Percentiles rank a stretch among this genome's conserved stretches.
phyloP scores from a whole-genome alignment of 2,797 vertebrate genomes.

The Synanceia verrucosa region DNA sequence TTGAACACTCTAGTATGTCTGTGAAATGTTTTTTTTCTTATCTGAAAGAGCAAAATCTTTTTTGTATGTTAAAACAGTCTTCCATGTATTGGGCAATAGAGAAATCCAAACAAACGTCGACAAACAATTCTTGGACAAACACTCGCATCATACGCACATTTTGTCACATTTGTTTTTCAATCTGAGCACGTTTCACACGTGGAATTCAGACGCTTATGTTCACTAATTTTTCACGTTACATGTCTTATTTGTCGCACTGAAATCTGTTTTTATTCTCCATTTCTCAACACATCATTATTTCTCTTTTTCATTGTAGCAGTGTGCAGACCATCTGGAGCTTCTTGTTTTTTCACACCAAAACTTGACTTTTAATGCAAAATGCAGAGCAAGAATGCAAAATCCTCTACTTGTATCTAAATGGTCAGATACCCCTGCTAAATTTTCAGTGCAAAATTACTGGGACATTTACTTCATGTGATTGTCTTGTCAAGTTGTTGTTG shows the following conservation, averaged over 20 bases:
- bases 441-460: neutral
- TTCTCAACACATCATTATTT: neutral
- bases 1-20: slow-evolving; percentile 86
- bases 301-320: slow-evolving; percentile 4
- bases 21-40: slow-evolving; percentile 80
- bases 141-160: slow-evolving; percentile 51
- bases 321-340: slow-evolving; percentile 53
- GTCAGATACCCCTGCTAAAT: neutral
- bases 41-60: slow-evolving; percentile 76
- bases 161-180: slow-evolving; percentile 33
- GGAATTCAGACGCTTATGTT: slow-evolving; percentile 25
- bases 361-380: slow-evolving; percentile 19
- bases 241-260: slow-evolving; percentile 34
- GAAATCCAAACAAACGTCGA: slow-evolving; percentile 80
- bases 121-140: slow-evolving; percentile 72
- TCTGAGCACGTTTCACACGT: slow-evolving; percentile 41
- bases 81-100: slow-evolving; percentile 95
- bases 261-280: slow-evolving; percentile 6
- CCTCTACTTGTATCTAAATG: neutral
- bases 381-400: neutral
- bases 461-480: neutral
- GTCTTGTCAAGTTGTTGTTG: neutral
- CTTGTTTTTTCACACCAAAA: slow-evolving; percentile 48
- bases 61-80: slow-evolving; percentile 90
- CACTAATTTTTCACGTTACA: slow-evolving; percentile 32